Evolutionary conservation across 2,797 vertebrate genomes (phyloP).

Genomic region (Staurois parvus): DNA sequence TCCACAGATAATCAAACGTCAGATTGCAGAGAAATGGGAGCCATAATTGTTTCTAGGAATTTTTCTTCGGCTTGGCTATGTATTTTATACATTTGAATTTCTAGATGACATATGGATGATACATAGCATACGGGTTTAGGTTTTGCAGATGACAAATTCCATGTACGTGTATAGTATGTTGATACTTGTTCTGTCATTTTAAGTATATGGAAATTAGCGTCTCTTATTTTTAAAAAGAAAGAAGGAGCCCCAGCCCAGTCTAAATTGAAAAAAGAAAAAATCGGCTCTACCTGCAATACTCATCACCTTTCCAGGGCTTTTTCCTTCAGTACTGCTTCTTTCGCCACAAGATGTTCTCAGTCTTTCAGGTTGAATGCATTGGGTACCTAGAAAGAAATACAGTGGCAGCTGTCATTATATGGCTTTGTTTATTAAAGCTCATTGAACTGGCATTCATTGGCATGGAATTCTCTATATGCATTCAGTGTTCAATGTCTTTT

Average conservation of each 20-base stretch:
- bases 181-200: not conserved
- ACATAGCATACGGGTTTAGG: not conserved
- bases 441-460: too few relatives aligned
- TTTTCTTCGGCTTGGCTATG: constrained; percentile 54
- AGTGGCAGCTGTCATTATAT: too few relatives aligned
- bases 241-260: too few relatives aligned
- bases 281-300: not conserved
- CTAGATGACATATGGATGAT: not conserved
- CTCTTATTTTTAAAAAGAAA: not conserved
- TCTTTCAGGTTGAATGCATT: not conserved
- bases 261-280: too few relatives aligned
- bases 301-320: too few relatives aligned
- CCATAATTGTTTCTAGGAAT: constrained; percentile 29
- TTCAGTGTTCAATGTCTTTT: too few relatives aligned
- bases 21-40: constrained; percentile 61
- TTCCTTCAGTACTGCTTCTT: not conserved
- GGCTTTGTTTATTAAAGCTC: too few relatives aligned
- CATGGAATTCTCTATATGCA: too few relatives aligned
- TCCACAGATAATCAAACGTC: constrained; percentile 64
- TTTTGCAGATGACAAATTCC: constrained; percentile 12
- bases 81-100: constrained; percentile 30
- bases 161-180: not conserved
- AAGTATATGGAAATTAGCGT: not conserved
- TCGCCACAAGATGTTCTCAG: not conserved
- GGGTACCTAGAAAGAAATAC: too few relatives aligned